Evolutionary conservation across 1,140 invertebrate species (phyloP).

Genomic region (Megalopta genalis): DNA sequence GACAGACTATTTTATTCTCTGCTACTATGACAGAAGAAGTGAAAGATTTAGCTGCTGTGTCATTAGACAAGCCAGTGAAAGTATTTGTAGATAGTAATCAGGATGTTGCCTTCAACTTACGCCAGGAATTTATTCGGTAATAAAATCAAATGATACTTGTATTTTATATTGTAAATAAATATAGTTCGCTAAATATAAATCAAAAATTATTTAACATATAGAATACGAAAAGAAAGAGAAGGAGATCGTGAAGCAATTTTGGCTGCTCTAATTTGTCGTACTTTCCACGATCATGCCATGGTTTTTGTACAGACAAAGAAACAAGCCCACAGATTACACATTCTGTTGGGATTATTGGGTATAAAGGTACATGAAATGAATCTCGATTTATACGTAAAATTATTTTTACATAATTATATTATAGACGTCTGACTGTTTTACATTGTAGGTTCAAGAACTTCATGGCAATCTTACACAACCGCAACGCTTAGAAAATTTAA

Average conservation of each 20-base stretch:
- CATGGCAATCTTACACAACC: slow-evolving; percentile 97
- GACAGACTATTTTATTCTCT: slow-evolving; percentile 99
- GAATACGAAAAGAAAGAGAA: slow-evolving; percentile 89
- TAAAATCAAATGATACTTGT: slow-evolving; percentile 25
- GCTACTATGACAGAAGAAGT: slow-evolving; percentile 99
- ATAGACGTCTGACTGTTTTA: slow-evolving; percentile 21
- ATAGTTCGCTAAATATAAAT: not conserved
- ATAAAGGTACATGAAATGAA: slow-evolving; percentile 81
- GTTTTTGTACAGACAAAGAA: slow-evolving; percentile 98
- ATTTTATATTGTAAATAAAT: not conserved
- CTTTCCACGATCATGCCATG: slow-evolving; percentile 95
- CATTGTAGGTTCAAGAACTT: slow-evolving; percentile 90
- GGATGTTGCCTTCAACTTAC: slow-evolving; percentile 95
- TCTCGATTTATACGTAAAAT: not conserved
- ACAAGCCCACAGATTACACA: slow-evolving; percentile 94
- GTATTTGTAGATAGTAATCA: slow-evolving; percentile 97
- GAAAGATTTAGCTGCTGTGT: slow-evolving; percentile 94
- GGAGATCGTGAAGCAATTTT: slow-evolving; percentile 94
- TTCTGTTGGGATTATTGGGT: slow-evolving; percentile 93
- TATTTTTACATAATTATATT: not conserved
- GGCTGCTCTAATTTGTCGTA: slow-evolving; percentile 93
- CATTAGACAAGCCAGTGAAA: slow-evolving; percentile 94
- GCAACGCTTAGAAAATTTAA: slow-evolving; percentile 93
- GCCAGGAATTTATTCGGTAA: slow-evolving; percentile 97
- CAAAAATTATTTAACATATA: slow-evolving; percentile 55